Evolutionary conservation across 2,888 invertebrate genomes (phyloP), one percentile per base, ranked within the genome.

Genomic region (Odiellus spinosus): DNA sequence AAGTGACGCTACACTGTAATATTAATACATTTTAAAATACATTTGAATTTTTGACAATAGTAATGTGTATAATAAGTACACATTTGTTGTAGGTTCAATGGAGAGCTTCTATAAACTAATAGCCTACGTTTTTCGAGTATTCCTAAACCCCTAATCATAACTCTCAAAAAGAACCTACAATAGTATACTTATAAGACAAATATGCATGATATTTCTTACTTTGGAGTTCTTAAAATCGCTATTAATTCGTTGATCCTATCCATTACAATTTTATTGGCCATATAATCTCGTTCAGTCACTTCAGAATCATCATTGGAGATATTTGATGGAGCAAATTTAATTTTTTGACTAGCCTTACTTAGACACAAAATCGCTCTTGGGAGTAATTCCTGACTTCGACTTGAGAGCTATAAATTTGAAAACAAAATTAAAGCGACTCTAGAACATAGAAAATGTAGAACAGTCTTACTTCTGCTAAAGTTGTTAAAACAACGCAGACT

Each of bases 341-440:
- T 12, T 18, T 44, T 44, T n/a, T 50, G 41, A 8, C 47, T 41
- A 33, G 40, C 47, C 33, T 52, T 52, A 33, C 46, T 52, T 15
- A 52, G 14, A 45, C 47, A 50, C 10, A 52, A 38, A 4, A 50
- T 45, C 32, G 50, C 52, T 43, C 52, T 36, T 15, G 52, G 52
- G 4, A 52, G 45, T 18, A 50, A 46, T 36, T 52, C 52, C 42
- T 52, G 52, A 40, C 50, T 48, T 44, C 52, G 45, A n/a, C 48
- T 45, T 18, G 50, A 45, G 19, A 52, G 34, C 52, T 52, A 10
- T 5, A n/a, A 19, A 8, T 26, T 26, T 4, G 8, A 26, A 26
- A 26, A 8, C 8, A 6, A 26, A 4, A 6, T 26, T 6, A 4
- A 4, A 26, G 4, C 8, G 8, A 26, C 26, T 26, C 8, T 26